Percentiles rank a stretch among this genome's conserved stretches.
Evolutionary conservation across 1,140 invertebrate species (phyloP).

Genomic region (Ridgeia piscesae): DNA sequence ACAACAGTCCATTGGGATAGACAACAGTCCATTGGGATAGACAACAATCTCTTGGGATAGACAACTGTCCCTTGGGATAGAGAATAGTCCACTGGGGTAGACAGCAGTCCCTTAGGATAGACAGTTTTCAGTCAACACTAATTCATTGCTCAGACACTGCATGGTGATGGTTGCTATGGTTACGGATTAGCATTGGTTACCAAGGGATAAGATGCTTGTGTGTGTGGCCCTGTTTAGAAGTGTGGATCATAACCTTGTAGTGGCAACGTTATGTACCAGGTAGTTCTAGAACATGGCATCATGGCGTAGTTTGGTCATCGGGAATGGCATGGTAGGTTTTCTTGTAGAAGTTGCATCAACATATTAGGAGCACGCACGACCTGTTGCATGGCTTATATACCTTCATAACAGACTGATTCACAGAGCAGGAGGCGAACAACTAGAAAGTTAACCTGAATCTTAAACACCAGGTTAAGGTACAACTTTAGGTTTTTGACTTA

Average conservation of each 20-base stretch:
- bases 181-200: neutral
- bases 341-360: neutral
- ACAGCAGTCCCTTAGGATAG: neutral
- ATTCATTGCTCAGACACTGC: neutral
- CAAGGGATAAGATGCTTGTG: neutral
- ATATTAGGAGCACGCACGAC: neutral
- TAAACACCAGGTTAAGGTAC: neutral
- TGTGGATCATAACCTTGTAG: neutral
- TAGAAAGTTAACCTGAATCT: neutral
- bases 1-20: neutral
- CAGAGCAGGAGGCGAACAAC: neutral
- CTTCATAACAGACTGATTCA: neutral
- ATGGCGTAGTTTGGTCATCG: neutral
- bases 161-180: neutral
- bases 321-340: neutral
- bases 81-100: neutral
- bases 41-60: neutral
- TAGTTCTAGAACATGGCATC: neutral
- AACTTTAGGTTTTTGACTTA: neutral
- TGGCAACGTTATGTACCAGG: neutral
- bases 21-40: neutral
- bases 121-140: neutral
- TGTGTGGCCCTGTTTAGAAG: neutral
- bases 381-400: neutral
- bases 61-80: neutral